phyloP scores from a whole-genome alignment of 1,140 invertebrate genomes.

The Drosophila hydei region DNA sequence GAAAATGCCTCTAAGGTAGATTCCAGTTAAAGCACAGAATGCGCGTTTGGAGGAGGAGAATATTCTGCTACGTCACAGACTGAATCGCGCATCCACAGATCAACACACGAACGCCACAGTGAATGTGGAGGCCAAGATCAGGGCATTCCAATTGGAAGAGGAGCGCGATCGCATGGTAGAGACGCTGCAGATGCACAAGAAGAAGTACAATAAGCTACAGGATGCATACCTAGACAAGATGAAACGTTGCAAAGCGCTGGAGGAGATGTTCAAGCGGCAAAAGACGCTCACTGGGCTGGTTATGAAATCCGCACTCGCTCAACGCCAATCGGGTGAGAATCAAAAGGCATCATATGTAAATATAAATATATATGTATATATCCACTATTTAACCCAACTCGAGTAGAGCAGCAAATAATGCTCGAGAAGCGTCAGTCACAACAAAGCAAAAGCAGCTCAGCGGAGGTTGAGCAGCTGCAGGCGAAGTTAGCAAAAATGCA shows the following conservation, averaged over 20 bases:
- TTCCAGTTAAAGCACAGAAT: constrained; percentile 61
- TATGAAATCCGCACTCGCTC: constrained; percentile 74
- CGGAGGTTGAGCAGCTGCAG: constrained; percentile 47
- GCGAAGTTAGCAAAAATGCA: constrained; percentile 66
- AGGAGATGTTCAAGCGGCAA: constrained; percentile 73
- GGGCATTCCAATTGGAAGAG: constrained; percentile 64
- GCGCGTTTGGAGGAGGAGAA: constrained; percentile 71
- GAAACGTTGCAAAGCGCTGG: constrained; percentile 70
- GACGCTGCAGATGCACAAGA: constrained; percentile 67
- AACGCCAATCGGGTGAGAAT: constrained; percentile 50
- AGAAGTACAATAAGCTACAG: constrained; percentile 78
- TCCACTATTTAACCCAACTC: neutral
- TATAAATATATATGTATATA: neutral
- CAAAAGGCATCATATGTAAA: neutral
- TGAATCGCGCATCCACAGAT: constrained; percentile 48
- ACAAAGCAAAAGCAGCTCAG: constrained; percentile 36
- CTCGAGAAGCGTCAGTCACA: constrained; percentile 56
- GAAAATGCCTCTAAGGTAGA: neutral
- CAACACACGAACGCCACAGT: constrained; percentile 50
- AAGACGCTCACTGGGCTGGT: constrained; percentile 75
- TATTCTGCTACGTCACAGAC: constrained; percentile 59
- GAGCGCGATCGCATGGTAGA: constrained; percentile 68
- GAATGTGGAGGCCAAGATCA: constrained; percentile 71
- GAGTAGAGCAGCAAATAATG: constrained; percentile 54
- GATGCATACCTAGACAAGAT: constrained; percentile 75